Percentiles rank a stretch among this genome's conserved stretches.
Conservation (phyloP, 1,140 invertebrate genomes). For the Dinothrombium tinctorium region DNA sequence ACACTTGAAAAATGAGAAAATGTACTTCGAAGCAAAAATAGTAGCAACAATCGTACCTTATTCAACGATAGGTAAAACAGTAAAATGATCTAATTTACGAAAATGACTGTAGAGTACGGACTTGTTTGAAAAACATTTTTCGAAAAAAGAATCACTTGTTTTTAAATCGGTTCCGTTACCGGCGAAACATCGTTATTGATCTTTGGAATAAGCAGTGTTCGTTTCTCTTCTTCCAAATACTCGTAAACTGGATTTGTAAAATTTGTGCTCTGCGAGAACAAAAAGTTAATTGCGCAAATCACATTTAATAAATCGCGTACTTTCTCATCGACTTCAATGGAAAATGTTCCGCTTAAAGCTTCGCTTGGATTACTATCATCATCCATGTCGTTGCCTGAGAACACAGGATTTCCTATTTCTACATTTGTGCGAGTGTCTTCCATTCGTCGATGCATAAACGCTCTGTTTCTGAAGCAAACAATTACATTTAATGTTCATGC, state of each 20-base stretch:
- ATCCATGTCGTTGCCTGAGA: slow-evolving; percentile 36
- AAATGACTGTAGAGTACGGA: too few relatives aligned
- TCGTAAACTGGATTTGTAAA: slow-evolving; percentile 67
- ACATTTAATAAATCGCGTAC: background rate
- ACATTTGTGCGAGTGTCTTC: slow-evolving; percentile 37
- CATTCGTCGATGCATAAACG: slow-evolving; percentile 50
- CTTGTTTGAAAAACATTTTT: too few relatives aligned
- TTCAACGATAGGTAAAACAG: too few relatives aligned
- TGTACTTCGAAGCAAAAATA: too few relatives aligned
- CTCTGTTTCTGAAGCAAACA: slow-evolving; percentile 25
- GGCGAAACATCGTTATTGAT: background rate
- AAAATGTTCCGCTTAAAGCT: slow-evolving; percentile 26
- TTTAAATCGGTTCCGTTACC: background rate
- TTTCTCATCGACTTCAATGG: slow-evolving; percentile 31
- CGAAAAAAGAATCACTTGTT: too few relatives aligned
- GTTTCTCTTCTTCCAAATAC: slow-evolving; percentile 8
- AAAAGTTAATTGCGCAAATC: slow-evolving; percentile 9
- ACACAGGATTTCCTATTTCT: slow-evolving; percentile 62
- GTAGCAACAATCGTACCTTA: too few relatives aligned
- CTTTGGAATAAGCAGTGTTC: background rate
- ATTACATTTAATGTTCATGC: background rate
- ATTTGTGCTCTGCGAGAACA: slow-evolving; percentile 30
- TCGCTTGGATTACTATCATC: slow-evolving; percentile 29
- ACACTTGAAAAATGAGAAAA: too few relatives aligned
- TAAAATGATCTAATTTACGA: too few relatives aligned